Evolutionary conservation across 2,113 vertebrate species (phyloP).

Genomic region (Arizona elegans): DNA sequence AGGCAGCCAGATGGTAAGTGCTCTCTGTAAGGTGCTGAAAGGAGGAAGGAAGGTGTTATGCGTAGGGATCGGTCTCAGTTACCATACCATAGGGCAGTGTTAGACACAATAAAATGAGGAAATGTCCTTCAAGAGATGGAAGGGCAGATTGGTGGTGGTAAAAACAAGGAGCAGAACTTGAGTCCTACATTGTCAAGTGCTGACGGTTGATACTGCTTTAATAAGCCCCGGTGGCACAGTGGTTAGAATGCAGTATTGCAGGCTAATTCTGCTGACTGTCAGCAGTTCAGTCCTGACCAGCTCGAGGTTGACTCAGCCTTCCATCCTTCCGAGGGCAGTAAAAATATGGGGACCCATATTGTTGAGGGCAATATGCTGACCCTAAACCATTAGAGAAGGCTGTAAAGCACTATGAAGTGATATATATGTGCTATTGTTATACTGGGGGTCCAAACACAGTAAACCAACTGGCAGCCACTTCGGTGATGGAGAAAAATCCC

Average conservation of each 20-base stretch:
- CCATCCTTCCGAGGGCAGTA: neutral
- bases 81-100: neutral
- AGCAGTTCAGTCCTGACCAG: neutral
- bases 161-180: neutral
- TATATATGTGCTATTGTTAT: neutral
- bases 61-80: neutral
- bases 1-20: slow-evolving; percentile 85
- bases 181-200: neutral
- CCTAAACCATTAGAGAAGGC: neutral
- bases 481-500: neutral
- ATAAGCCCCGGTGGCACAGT: neutral
- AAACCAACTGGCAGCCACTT: neutral
- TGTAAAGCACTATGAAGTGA: neutral
- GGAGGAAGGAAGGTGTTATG: neutral
- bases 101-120: neutral
- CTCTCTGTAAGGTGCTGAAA: neutral
- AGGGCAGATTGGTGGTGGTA: neutral
- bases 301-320: neutral
- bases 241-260: neutral
- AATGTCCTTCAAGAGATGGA: neutral
- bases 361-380: neutral
- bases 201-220: neutral
- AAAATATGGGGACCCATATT: neutral
- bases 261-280: neutral
- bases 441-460: neutral